Percentiles rank a stretch among this genome's conserved stretches.
Evolutionary conservation across 1,140 invertebrate genomes (phyloP).

Genomic region (Zaprionus nigranus): DNA sequence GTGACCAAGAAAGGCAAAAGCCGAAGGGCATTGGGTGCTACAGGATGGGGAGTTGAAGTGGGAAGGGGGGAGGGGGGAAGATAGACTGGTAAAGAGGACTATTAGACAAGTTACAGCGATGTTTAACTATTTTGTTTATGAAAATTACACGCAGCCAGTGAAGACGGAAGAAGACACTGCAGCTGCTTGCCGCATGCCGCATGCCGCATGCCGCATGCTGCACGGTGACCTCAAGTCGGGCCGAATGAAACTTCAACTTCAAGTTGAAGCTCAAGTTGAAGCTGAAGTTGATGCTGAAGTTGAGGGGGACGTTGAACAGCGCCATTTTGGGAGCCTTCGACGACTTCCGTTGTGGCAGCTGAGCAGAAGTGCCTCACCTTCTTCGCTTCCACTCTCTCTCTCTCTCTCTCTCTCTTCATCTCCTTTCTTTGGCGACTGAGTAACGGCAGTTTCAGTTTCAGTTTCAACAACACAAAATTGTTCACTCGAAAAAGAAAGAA

Average conservation of each 20-base stretch:
- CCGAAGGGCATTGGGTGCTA: too few species aligned
- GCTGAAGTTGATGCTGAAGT: conserved; percentile 22
- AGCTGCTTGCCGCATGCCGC: too few species aligned
- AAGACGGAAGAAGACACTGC: not conserved
- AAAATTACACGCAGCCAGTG: conserved; percentile 50
- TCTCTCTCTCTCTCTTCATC: not conserved
- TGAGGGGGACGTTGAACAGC: conserved; percentile 12
- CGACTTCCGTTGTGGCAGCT: conserved; percentile 50
- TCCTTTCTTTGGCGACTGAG: conserved; percentile 30
- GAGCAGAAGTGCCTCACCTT: not conserved
- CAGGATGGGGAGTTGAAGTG: not conserved
- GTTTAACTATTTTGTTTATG: conserved; percentile 74
- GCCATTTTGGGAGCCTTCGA: conserved; percentile 45
- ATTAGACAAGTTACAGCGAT: conserved; percentile 56
- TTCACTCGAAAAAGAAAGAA: conserved; percentile 25
- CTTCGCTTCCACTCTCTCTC: not conserved
- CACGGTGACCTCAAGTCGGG: conserved; percentile 36
- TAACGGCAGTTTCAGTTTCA: conserved; percentile 74
- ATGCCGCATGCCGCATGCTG: conserved; percentile 24
- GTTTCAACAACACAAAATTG: conserved; percentile 50
- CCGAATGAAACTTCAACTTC: conserved; percentile 13
- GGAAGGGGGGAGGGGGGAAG: not conserved
- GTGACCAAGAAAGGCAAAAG: conserved; percentile 28
- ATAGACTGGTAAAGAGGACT: conserved; percentile 21
- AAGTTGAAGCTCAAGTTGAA: conserved; percentile 25